Evolutionary conservation across 2,113 vertebrate species (phyloP).

Genomic region (Rhea pennata): DNA sequence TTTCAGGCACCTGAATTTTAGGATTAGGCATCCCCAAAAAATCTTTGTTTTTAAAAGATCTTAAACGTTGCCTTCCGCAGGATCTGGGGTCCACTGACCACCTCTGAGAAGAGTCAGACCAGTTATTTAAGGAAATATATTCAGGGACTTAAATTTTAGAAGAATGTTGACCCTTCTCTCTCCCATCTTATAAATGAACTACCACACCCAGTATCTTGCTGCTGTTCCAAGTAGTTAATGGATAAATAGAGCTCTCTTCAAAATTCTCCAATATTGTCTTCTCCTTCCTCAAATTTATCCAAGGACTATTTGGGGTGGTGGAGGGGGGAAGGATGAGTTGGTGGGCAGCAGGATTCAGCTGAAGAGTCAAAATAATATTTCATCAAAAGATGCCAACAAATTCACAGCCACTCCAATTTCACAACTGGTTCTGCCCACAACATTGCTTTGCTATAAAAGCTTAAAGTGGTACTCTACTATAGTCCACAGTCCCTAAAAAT

Average conservation of each 20-base stretch:
- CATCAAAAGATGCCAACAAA: not conserved
- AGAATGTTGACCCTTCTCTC: not conserved
- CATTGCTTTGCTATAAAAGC: not conserved
- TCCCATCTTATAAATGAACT: not conserved
- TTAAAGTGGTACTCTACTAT: not conserved
- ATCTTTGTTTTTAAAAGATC: not conserved
- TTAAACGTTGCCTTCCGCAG: not conserved
- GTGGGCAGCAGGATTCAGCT: not conserved
- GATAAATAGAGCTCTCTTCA: not conserved
- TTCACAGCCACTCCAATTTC: not conserved
- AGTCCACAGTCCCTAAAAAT: not conserved
- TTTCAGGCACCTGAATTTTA: not conserved
- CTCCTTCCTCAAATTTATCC: not conserved
- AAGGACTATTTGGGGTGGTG: not conserved
- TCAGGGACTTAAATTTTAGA: not conserved
- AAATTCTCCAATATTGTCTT: not conserved
- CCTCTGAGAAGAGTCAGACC: not conserved
- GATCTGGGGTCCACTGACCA: not conserved
- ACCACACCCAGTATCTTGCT: not conserved
- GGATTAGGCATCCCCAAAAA: not conserved
- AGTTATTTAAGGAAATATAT: not conserved
- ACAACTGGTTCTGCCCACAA: not conserved
- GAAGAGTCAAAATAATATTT: not conserved
- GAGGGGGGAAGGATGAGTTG: not conserved
- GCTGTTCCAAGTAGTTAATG: not conserved